Conservation (phyloP, 1,140 invertebrate species). For the Apis florea region DNA sequence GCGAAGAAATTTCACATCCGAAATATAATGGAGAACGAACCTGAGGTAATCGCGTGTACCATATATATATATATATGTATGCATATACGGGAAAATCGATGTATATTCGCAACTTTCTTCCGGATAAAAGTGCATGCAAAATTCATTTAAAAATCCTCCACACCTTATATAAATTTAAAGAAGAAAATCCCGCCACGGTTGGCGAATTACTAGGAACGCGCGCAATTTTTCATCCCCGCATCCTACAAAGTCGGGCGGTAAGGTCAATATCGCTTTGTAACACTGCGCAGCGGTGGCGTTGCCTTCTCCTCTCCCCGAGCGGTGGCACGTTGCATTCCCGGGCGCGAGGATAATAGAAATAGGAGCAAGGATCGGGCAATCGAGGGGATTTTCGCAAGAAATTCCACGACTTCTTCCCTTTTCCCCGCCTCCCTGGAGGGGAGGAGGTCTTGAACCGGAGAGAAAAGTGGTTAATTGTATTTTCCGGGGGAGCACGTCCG, state of each 20-base stretch:
- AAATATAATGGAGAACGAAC: no score
- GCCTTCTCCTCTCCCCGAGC: no score
- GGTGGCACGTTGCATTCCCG: not conserved
- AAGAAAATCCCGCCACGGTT: not conserved
- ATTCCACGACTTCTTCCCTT: conserved; percentile 15
- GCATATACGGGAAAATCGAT: no score
- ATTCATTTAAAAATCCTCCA: conserved; percentile 8
- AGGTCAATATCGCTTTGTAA: not conserved
- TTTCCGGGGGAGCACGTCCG: conserved; percentile 52
- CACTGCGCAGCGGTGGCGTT: not conserved
- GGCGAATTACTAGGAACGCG: conserved; percentile 6
- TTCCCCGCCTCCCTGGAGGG: no score
- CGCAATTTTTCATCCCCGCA: not conserved
- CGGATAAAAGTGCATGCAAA: conserved; percentile 12
- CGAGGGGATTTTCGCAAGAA: conserved; percentile 27
- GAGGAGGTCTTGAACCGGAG: conserved; percentile 25
- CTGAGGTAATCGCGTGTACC: no score
- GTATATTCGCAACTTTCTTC: not conserved
- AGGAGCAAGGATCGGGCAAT: conserved; percentile 5
- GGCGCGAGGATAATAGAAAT: not conserved
- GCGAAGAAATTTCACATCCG: no score
- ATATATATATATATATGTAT: no score
- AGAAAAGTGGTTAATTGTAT: conserved; percentile 59
- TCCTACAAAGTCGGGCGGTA: not conserved
- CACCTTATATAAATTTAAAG: conserved; percentile 35